Percentiles rank a stretch among this genome's conserved stretches.
phyloP scores from a whole-genome alignment of 2,797 vertebrate genomes.

The Pseudocheirus occidentalis region DNA sequence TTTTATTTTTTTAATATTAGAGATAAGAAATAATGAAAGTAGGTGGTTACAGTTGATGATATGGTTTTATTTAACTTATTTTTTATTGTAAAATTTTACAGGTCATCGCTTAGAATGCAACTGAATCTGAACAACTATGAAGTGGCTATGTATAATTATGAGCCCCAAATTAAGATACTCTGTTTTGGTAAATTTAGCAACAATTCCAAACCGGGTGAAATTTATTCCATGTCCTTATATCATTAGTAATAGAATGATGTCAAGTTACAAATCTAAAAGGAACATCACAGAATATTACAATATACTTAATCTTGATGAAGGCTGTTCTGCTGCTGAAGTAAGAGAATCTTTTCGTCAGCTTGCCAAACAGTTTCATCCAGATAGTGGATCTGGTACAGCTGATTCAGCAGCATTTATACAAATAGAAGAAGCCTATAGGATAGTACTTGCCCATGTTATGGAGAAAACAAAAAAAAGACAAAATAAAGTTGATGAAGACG shows the following conservation, averaged over 20 bases:
- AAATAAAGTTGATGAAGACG: constrained; percentile 71
- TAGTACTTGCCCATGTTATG: constrained; percentile 86
- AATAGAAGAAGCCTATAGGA: constrained; percentile 92
- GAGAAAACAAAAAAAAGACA: constrained; percentile 68
- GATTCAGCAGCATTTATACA: constrained; percentile 88
- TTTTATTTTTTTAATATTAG: constrained; percentile 1
- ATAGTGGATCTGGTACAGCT: constrained; percentile 88
- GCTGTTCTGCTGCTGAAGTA: constrained; percentile 87
- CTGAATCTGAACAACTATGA: constrained; percentile 56
- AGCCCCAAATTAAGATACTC: constrained; percentile 65
- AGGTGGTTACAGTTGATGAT: not conserved
- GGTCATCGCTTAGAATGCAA: constrained; percentile 70
- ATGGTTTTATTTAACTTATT: constrained; percentile 2
- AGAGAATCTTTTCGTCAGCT: constrained; percentile 90
- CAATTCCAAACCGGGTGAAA: constrained; percentile 72
- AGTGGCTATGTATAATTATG: constrained; percentile 60
- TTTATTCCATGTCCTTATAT: constrained; percentile 35
- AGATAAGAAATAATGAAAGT: not conserved
- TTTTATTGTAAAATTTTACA: constrained; percentile 69
- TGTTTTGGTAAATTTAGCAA: constrained; percentile 35
- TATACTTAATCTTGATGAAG: constrained; percentile 89
- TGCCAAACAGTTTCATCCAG: constrained; percentile 95
- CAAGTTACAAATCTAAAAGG: constrained; percentile 71
- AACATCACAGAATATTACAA: constrained; percentile 87
- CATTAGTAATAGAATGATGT: constrained; percentile 74